Evolutionary conservation across 2,888 invertebrate genomes (phyloP).

Genomic region (Watsonalla cultraria): DNA sequence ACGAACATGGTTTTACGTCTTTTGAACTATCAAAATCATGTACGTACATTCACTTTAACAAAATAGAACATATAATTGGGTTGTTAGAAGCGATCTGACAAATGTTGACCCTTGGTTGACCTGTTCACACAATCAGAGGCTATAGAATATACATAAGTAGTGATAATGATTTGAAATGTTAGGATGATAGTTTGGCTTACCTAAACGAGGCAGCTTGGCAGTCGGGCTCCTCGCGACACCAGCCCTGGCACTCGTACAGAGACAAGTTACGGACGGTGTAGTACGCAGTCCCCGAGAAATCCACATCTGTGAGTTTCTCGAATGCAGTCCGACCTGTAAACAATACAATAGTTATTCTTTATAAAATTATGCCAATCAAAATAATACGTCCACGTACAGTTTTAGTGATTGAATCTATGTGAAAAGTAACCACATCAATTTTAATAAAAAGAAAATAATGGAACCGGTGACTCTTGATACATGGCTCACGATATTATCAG

Average conservation of each 20-base stretch:
- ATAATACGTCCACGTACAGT: too few species aligned
- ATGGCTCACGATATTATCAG: too few species aligned
- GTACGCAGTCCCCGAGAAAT: constrained; percentile 94
- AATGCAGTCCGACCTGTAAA: constrained; percentile 90
- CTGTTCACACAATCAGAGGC: neutral
- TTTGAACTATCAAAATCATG: neutral
- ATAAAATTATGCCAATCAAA: neutral
- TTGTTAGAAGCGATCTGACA: too few species aligned
- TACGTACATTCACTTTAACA: neutral
- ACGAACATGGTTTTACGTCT: neutral
- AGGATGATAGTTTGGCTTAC: constrained; percentile 37
- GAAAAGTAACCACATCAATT: too few species aligned
- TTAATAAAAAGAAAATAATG: too few species aligned
- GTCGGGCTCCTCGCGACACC: constrained; percentile 95
- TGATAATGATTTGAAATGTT: too few species aligned
- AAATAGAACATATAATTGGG: too few species aligned
- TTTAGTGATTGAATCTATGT: too few species aligned
- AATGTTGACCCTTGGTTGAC: neutral
- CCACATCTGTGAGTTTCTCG: constrained; percentile 95
- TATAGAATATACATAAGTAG: too few species aligned
- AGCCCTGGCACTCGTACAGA: constrained; percentile 95
- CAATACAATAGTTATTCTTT: constrained; percentile 6
- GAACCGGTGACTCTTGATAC: too few species aligned
- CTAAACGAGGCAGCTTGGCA: constrained; percentile 95
- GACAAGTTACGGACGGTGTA: constrained; percentile 95